Base-by-base conservation (phyloP, 2,888 invertebrate genomes). In the Netelia inedita region DNA sequence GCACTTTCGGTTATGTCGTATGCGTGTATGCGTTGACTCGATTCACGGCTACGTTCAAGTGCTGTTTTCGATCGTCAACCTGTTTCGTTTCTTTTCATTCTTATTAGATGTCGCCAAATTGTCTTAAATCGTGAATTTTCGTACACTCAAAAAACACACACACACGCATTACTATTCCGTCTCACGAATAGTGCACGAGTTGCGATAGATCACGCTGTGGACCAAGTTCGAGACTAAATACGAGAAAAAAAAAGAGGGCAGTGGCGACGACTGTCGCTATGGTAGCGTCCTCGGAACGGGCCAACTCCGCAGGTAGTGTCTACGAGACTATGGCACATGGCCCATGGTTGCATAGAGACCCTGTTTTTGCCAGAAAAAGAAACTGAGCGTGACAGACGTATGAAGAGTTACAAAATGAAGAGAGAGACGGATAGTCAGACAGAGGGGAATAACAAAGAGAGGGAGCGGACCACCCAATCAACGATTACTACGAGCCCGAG, bases 261-360 rank as follows among this genome's bases (percentile, higher is more conserved):
- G 53, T 23, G 46, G 19, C 28, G 61, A 73, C 73, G 73, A 41
- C 76, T 68, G 74, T 72, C 61, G 84, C 84, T 84, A 84, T 81
- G 80, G 84, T 84, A 80, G 84, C 84, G 80, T 73, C 72, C 76
- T 81, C 82, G 35, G 53, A 76, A 41, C 79, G 63, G 55, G 50
- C 75, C 55, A 79, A 66, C 80, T 73, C 68, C 46, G 83, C 83
- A 83, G 79, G 79, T 79, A 79, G 65, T 28, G 28, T 79, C 66
- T 55, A 46, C 61, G 5, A 19, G 43, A 59, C 57, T 79, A 66
- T 79, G 83, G 83, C 79, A 76, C 72, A 78, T 82, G 76, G 76
- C 59, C 66, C 83, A 83, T 50, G 83, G 79, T 76, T 53, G 46
- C 75, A 53, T 90, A 92, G 96, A 35, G 50, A 21, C 50, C 2